These are phyloP conservation scores for Syrista parreyssii DNA, from an alignment of 2,888 invertebrate species.

Conservation along the genomic window DNA sequence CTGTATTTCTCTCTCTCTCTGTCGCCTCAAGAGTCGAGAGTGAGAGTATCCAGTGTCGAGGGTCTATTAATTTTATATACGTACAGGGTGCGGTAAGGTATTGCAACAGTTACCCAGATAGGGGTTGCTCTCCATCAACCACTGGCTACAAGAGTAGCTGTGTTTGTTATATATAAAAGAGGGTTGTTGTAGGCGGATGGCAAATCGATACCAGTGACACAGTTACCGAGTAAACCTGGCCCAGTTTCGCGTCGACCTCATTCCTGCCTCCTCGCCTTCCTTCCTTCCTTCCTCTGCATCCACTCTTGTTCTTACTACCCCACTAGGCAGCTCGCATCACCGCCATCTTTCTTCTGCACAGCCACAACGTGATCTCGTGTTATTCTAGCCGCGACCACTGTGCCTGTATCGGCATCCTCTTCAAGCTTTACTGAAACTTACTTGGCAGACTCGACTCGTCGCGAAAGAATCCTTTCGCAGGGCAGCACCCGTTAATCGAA, in stretches of 20 bases:
- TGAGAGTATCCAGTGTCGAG: background rate
- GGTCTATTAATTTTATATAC: background rate
- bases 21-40: background rate
- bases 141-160: background rate
- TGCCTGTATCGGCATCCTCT: background rate
- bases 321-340: background rate
- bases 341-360: background rate
- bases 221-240: constrained; percentile 66
- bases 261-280: constrained; percentile 38
- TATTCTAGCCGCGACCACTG: background rate
- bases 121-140: background rate
- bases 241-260: constrained; percentile 58
- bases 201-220: constrained; percentile 61
- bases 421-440: background rate
- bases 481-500: background rate
- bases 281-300: constrained; percentile 21
- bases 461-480: background rate
- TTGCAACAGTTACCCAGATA: background rate
- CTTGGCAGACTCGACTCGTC: background rate
- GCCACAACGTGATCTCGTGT: background rate
- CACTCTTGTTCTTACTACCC: background rate
- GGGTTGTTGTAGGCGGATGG: constrained; percentile 42
- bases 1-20: background rate
- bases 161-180: constrained; percentile 7
- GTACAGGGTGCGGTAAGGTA: background rate